Base-by-base conservation (phyloP, 2,113 vertebrate species). In the Macroglossus sobrinus region DNA sequence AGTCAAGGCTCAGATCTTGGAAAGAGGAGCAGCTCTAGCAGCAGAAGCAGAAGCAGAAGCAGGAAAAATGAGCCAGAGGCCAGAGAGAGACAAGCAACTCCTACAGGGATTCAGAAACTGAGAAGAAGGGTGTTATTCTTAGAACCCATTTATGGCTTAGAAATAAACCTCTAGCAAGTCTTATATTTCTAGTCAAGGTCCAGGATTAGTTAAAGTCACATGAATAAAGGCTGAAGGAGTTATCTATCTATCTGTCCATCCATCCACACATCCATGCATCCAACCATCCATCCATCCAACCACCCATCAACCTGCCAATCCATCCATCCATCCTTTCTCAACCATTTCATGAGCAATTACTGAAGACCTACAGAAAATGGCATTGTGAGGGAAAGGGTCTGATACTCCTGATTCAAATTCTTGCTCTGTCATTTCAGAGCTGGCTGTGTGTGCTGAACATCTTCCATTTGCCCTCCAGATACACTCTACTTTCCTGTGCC, bases 51-150 rank as follows among this genome's bases (percentile, higher is more conserved):
- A 7, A 75, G 50, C 50, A 64, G 75, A n/a, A 50, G 18, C 90
- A 89, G 57, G n/a, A 88, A 86, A 94, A 91, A 95, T 43, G 68
- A 94, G 21, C 80, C 89, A 55, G 85, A 94, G 94, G 84, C 88
- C 53, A 91, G 84, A 92, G 79, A 87, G 71, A 66, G 84, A 85
- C n/a, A 38, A 64, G 80, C 64, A 94, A 53, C 88, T 94, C 81
- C 85, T 86, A 35, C 7, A 33, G 85, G 12, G 72, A 82, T 59
- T 69, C 88, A 53, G 93, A 87, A 50, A 33, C 43, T 40, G 47
- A 81, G 78, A 96, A 91, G 85, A 79, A 45, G 81, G 18, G 15
- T 81, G 93, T 95, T 93, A 82, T 89, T 89, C 95, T 95, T 91
- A 96, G 94, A 95, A 71, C 38, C 33, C 82, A 93, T 69, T 94